These are phyloP conservation scores for Pseudomugil tenellus DNA, from an alignment of 2,797 vertebrate species.

Conservation along the genomic window DNA sequence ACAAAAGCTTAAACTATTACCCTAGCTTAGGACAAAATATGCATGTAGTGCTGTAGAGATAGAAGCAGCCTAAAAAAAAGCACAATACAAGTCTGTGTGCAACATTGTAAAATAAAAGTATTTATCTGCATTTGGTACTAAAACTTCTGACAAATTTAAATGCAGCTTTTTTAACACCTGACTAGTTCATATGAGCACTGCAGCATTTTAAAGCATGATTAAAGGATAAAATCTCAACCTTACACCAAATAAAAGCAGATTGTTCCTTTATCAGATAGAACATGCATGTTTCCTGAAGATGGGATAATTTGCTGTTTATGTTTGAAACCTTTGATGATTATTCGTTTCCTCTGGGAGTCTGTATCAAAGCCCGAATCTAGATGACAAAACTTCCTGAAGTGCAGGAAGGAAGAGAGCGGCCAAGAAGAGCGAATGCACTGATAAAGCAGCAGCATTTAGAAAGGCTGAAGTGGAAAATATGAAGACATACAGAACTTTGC, in stretches of 20 bases:
- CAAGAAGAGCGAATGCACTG: slow-evolving; percentile 36
- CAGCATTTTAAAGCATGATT: too few species aligned
- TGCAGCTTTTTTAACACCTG: too few species aligned
- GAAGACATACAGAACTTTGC: neutral
- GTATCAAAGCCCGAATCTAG: slow-evolving; percentile 46
- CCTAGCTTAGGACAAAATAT: too few species aligned
- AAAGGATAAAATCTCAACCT: too few species aligned
- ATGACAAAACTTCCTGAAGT: slow-evolving; percentile 6
- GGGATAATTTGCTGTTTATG: slow-evolving; percentile 6
- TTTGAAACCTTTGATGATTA: neutral
- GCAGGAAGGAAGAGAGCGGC: slow-evolving; percentile 63
- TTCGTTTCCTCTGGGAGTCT: neutral
- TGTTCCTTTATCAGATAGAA: neutral
- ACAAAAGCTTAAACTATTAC: too few species aligned
- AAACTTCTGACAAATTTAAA: neutral
- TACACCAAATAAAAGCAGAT: too few species aligned
- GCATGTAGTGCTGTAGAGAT: too few species aligned
- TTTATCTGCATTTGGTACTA: neutral
- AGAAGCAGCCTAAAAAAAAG: too few species aligned
- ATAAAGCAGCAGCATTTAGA: neutral
- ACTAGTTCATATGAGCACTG: too few species aligned
- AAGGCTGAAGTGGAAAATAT: neutral
- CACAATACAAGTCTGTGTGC: too few species aligned
- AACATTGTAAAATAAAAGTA: neutral
- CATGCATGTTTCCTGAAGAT: neutral